Conservation (phyloP, 2,888 invertebrate species). For the Smittia aterrima region DNA sequence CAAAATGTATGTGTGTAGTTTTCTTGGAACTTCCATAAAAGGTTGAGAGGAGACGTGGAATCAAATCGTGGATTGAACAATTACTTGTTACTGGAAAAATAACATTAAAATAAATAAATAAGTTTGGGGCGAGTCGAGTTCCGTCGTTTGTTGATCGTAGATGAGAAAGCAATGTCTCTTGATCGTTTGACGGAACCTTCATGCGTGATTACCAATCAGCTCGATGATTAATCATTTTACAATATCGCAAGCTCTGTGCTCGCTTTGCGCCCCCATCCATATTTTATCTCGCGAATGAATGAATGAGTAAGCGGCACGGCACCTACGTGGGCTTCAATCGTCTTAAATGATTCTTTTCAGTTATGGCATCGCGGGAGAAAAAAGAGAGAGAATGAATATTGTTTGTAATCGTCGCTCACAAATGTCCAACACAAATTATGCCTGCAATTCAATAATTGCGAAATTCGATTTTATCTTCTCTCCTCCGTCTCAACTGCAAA, state of each 20-base stretch:
- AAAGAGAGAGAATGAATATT: background rate
- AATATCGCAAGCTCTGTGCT: slow-evolving; percentile 30
- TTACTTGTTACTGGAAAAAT: background rate
- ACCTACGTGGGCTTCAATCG: slow-evolving; percentile 17
- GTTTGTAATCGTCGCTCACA: background rate
- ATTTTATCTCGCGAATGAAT: slow-evolving; percentile 6
- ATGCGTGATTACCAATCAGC: slow-evolving; percentile 7
- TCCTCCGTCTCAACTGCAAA: too few species aligned
- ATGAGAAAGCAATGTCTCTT: background rate
- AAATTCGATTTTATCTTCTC: too few species aligned
- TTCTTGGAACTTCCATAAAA: background rate
- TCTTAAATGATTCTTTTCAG: slow-evolving; percentile 23
- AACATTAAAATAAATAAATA: background rate
- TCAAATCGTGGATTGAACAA: slow-evolving; percentile 1
- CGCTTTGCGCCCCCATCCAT: slow-evolving; percentile 27
- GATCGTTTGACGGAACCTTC: background rate
- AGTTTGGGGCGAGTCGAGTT: background rate
- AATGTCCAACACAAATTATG: background rate
- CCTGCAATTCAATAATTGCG: background rate
- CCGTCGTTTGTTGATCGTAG: background rate
- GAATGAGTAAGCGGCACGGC: background rate
- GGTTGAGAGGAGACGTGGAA: background rate
- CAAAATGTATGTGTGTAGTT: slow-evolving; percentile 9
- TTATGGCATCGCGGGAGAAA: background rate
- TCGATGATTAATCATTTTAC: slow-evolving; percentile 38